Base-by-base conservation (phyloP, 2,797 vertebrate species). In the Bryconaethiops microstoma region DNA sequence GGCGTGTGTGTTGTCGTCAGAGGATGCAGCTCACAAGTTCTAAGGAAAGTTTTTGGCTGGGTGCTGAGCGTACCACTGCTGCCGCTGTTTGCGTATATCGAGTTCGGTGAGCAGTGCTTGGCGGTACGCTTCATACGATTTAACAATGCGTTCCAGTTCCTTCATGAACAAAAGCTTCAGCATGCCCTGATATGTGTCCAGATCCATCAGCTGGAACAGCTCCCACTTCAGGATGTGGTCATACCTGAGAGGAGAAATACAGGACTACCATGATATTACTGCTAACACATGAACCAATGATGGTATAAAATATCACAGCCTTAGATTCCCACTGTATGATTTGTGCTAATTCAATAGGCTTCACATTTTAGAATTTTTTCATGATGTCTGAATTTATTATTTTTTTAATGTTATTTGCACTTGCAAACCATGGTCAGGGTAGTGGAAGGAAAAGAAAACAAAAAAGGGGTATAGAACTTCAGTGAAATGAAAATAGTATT, bases 151-250 rank as follows among this genome's bases (percentile, higher is more conserved):
- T 76, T 99, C 97, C 94, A 99, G 95, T 92, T 99, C 98, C 91
- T 99, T 99, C 98, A 99, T 99, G 92, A 99, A 99, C 65, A 99
- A 96, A 92, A 99, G 94, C 94, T 99, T 99, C 86, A 99, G 92
- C 97, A 99, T 99, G 9, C 97, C 97, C 94, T 99, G 98, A 90
- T 99, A 99, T 0, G 97, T 99, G 91, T 99, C 98, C 93, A 99
- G 87, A 91, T 99, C 98, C 0, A 97, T 97, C 90, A 99, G 92
- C 93, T 99, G 98, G 94, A 99, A 99, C 87, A 99, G 92, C 90
- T 98, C 98, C 98, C 98, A 99, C 92, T 99, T 99, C 82, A 99
- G 88, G 90, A 99, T 99, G 93, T 99, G 97, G 90, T 99, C 98
- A 2, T 99, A 99, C 89, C 98, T 99, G 91, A 80, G 70, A 77